A percentile compares a stretch with the other conserved stretches of the same genome.
These are phyloP conservation scores for Falco columbarius DNA, from an alignment of 2,797 vertebrate genomes.

Conservation along the genomic window DNA sequence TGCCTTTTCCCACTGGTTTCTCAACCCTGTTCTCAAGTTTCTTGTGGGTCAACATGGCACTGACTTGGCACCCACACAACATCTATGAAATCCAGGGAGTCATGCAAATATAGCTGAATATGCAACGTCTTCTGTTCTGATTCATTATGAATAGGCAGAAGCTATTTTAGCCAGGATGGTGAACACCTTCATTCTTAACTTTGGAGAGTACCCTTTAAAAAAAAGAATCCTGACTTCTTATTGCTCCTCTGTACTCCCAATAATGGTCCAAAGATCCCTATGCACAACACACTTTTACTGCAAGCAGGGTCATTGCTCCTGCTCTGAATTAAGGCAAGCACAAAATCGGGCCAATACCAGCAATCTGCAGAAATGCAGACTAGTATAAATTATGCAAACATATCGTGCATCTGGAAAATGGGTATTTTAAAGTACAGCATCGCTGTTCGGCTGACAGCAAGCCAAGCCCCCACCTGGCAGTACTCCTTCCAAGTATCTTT, in stretches of 20 bases:
- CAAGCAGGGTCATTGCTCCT: not conserved
- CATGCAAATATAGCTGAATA: not conserved
- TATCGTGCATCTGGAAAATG: not conserved
- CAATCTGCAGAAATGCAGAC: constrained; percentile 24
- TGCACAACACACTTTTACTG: accelerated
- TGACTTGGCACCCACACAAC: not conserved
- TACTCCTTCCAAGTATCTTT: not conserved
- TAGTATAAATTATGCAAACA: constrained; percentile 3
- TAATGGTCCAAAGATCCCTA: not conserved
- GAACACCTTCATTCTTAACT: not conserved
- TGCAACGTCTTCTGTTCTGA: not conserved
- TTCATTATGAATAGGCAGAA: not conserved
- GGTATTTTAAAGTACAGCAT: not conserved
- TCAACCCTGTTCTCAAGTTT: not conserved
- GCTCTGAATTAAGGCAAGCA: not conserved
- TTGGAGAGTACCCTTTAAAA: not conserved
- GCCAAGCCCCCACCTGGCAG: not conserved
- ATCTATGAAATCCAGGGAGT: not conserved
- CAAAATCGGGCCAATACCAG: not conserved
- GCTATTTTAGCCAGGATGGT: not conserved
- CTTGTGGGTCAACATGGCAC: not conserved
- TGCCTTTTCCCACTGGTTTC: constrained; percentile 3
- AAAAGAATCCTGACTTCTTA: not conserved
- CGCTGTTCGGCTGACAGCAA: not conserved
- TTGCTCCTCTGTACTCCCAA: not conserved